phyloP scores from a whole-genome alignment of 2,113 vertebrate species.

The Xiphorhynchus elegans region DNA sequence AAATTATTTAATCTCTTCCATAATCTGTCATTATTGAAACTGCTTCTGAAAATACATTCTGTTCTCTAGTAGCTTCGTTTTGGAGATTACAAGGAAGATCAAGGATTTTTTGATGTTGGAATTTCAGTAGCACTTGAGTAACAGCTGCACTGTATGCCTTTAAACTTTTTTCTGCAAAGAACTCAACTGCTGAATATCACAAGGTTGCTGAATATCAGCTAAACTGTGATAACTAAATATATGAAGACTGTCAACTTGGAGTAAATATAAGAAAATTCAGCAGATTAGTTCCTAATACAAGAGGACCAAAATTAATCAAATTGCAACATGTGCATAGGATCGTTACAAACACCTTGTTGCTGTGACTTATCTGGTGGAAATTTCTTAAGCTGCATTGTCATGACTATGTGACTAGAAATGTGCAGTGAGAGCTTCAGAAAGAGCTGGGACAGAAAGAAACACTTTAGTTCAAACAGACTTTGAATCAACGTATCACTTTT shows the following conservation, averaged over 20 bases:
- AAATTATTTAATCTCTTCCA: conserved; percentile 8
- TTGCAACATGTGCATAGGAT: not conserved
- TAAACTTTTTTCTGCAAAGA: not conserved
- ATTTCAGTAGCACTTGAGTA: not conserved
- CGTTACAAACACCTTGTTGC: not conserved
- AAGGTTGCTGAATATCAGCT: not conserved
- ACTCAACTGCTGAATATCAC: not conserved
- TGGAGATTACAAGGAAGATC: not conserved
- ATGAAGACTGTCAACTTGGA: not conserved
- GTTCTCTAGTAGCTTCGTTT: not conserved
- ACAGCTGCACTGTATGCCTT: not conserved
- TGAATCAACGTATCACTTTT: not conserved
- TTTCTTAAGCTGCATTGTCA: not conserved
- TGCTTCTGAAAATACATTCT: not conserved
- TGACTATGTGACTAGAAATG: not conserved
- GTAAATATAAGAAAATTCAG: not conserved
- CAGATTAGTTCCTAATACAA: not conserved
- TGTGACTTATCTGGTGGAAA: not conserved
- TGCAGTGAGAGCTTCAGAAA: not conserved
- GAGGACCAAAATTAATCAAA: not conserved
- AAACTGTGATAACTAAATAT: not conserved
- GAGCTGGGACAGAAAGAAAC: not conserved
- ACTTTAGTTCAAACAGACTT: not conserved
- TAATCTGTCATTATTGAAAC: not conserved
- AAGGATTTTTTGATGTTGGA: not conserved